Evolutionary conservation across 2,797 vertebrate genomes (phyloP).

Genomic region (Tragopan temminckii): DNA sequence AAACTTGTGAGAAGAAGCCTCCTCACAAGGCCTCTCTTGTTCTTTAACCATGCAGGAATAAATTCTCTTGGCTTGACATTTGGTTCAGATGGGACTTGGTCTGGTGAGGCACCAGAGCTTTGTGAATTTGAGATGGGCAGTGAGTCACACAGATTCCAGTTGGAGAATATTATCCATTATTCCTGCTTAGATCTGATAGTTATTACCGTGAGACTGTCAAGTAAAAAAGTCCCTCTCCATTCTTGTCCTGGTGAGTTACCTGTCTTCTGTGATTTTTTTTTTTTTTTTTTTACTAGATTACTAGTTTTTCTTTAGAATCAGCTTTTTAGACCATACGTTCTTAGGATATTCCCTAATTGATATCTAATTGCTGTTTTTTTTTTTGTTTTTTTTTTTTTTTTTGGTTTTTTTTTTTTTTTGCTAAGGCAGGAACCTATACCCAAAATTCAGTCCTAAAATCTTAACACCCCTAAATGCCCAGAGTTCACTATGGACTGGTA

Average conservation of each 20-base stretch:
- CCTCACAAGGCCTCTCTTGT: accelerated
- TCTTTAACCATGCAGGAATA: neutral
- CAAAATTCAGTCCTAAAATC: neutral
- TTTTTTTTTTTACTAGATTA: neutral
- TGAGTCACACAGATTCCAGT: neutral
- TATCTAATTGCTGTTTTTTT: too few species aligned
- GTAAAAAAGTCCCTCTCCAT: neutral
- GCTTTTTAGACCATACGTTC: neutral
- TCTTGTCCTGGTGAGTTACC: neutral
- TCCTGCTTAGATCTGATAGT: neutral
- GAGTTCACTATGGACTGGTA: neutral
- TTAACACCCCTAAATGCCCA: accelerated
- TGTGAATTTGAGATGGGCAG: neutral
- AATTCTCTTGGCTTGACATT: neutral
- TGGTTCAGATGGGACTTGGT: neutral
- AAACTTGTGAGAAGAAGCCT: neutral
- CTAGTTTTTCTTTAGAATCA: neutral
- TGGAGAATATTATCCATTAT: accelerated
- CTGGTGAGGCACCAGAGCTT: accelerated
- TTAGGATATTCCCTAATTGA: neutral
- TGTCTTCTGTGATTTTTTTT: neutral
- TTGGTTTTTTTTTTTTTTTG: neutral
- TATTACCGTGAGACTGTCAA: neutral
- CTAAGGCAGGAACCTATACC: neutral
- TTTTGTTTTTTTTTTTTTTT: too few species aligned